These are phyloP conservation scores for Amia ocellicauda DNA, from an alignment of 2,113 vertebrate species.

Conservation along the genomic window DNA sequence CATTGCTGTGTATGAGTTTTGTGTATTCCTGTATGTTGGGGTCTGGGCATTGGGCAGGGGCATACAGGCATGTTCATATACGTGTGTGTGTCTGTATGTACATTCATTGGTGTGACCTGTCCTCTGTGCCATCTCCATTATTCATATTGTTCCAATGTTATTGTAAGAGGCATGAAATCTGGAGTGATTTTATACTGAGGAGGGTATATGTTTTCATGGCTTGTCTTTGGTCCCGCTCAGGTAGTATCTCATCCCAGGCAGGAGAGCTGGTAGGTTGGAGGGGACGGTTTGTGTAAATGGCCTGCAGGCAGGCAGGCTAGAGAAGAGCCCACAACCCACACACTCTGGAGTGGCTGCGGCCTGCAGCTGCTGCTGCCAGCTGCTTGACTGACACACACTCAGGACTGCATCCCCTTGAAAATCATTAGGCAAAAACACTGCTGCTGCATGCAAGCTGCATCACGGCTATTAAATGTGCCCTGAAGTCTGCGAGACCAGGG, in stretches of 20 bases:
- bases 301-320: neutral
- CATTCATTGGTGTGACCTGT: neutral
- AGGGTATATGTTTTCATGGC: conserved; percentile 44
- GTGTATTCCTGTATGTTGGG: conserved; percentile 18
- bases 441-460: neutral
- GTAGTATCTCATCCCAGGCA: neutral
- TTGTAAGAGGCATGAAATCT: neutral
- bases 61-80: neutral
- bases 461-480: neutral
- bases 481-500: neutral
- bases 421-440: neutral
- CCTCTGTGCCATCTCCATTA: too few relatives aligned
- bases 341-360: neutral
- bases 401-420: neutral
- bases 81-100: neutral
- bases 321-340: neutral
- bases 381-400: neutral
- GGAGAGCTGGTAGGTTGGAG: neutral
- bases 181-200: neutral
- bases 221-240: too few relatives aligned
- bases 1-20: too few relatives aligned
- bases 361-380: neutral
- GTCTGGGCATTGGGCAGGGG: too few relatives aligned
- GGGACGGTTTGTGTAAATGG: too few relatives aligned
- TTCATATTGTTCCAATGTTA: conserved; percentile 2